Conservation (phyloP, 92 coral and sea anemone genomes). For the Zoanthus gigantus region DNA sequence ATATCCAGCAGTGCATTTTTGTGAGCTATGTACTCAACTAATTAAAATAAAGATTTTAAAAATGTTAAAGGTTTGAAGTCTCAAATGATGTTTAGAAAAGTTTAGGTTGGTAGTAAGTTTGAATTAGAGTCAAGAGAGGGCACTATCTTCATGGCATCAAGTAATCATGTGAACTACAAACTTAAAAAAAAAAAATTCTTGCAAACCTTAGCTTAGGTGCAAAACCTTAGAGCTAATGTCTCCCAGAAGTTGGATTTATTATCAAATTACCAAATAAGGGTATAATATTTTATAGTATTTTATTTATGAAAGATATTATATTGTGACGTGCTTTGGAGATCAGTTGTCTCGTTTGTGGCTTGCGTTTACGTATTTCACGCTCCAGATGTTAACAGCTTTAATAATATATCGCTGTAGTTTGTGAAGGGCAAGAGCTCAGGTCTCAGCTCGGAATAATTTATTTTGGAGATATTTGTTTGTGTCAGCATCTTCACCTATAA, state of each 20-base stretch:
- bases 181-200: too few species aligned
- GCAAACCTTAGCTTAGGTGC: background rate
- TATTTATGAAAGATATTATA: background rate
- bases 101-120: too few species aligned
- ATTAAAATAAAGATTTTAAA: too few species aligned
- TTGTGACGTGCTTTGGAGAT: conserved; percentile 23
- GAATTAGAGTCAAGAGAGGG: too few species aligned
- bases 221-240: background rate
- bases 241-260: background rate
- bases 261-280: conserved; percentile 38
- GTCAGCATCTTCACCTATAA: background rate
- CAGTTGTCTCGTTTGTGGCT: conserved; percentile 9
- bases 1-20: too few species aligned
- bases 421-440: background rate
- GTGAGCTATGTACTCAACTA: too few species aligned
- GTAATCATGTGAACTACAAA: too few species aligned
- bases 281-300: conserved; percentile 21
- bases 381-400: conserved; percentile 15
- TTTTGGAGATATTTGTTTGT: background rate
- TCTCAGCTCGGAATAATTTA: background rate
- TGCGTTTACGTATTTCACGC: background rate
- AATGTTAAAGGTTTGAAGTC: too few species aligned
- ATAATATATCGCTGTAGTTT: background rate
- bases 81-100: too few species aligned
- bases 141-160: too few species aligned